Evolutionary conservation across 1,140 invertebrate species (phyloP), one percentile per base, ranked within the genome.

Genomic region (Drosophila micromelanica): DNA sequence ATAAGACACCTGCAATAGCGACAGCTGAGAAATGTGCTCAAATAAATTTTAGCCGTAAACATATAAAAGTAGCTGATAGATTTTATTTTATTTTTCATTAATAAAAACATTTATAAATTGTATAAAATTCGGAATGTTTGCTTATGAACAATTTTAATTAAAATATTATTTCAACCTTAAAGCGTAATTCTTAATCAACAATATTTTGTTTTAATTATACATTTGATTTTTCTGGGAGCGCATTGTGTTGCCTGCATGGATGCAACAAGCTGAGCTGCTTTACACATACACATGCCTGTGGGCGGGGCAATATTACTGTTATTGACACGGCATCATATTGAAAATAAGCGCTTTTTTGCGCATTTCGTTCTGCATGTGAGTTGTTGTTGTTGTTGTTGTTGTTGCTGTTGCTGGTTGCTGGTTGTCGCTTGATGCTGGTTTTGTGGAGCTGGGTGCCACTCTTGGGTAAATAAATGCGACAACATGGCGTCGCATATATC

Each of bases 321-420:
- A 86, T 86, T 89, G 82, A 87, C 82, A 82, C 71, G 79, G 70
- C 84, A 82, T 87, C 78, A 87, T 89, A 89, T 84, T 89, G 84
- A 82, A 84, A 82, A 89, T 87, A 78, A 82, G 60, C 62, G 63
- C 49, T 73, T 72, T 67, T 64, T 55, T 42, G 48, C 3, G 35
- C 70, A 57, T 74, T 70, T 75, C 49, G 56, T 27, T 17, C 20
- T 65, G 27, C 46, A 48, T 51, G 45, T 69, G 61, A 59, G 27
- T 46, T 43, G 13, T 56, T n/a, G 11, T 7, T 20, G 17, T 9
- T 40, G 17, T 27, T 40, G 35, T 38, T 38, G 52, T 15, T 42
- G 38, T 15, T 32, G 30, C 17, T 52, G 30, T 7, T 46, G 15
- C 17, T 23, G 43, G 17, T 46, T 57, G 54, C 8, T 7, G 40